Conservation (phyloP, 2,113 vertebrate genomes). For the Motacilla alba region DNA sequence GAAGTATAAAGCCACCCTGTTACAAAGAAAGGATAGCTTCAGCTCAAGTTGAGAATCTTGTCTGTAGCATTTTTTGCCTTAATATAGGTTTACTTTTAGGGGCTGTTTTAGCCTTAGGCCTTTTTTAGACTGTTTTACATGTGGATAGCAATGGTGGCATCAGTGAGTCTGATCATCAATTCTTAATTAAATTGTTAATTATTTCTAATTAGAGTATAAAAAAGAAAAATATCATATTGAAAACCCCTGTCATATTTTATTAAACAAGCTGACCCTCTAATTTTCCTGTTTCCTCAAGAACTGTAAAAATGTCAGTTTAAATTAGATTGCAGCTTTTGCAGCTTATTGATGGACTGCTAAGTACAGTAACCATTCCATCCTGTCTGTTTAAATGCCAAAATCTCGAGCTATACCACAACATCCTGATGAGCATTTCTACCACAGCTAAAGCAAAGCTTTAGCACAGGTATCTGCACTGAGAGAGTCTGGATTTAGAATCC, state of each 20-base stretch:
- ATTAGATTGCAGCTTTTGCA: neutral
- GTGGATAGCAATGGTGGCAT: neutral
- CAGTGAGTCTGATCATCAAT: neutral
- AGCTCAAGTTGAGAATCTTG: neutral
- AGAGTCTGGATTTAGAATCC: neutral
- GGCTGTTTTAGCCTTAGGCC: neutral
- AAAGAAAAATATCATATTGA: neutral
- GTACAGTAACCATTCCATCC: neutral
- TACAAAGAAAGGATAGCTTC: neutral
- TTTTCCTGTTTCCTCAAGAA: constrained; percentile 24
- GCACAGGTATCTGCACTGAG: neutral
- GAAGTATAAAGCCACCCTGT: neutral
- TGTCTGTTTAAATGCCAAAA: neutral
- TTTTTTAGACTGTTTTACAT: neutral
- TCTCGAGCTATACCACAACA: neutral
- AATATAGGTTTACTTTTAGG: neutral
- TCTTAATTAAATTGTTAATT: constrained; percentile 45
- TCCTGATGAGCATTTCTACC: neutral
- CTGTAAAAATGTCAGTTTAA: neutral
- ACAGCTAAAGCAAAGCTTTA: neutral
- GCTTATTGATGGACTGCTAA: neutral
- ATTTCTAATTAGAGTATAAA: constrained; percentile 23
- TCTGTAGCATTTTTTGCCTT: neutral
- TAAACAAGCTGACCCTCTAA: neutral
- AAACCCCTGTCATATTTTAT: constrained; percentile 11